Conservation (phyloP, 2,888 invertebrate genomes). For the Tipula confusa region DNA sequence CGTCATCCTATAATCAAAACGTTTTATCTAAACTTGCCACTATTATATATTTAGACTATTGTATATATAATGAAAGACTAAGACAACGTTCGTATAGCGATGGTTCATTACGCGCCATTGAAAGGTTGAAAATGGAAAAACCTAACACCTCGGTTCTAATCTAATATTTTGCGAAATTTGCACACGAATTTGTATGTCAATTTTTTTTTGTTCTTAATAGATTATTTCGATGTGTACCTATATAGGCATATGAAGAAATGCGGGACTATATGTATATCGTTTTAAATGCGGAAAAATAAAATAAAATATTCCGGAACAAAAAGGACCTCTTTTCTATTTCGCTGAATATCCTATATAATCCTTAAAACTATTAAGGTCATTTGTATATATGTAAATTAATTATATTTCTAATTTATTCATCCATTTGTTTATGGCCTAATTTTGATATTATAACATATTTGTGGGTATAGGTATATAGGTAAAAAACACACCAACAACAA, state of each 20-base stretch:
- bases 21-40: no score
- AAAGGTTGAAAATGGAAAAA: no score
- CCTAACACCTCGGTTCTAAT: no score
- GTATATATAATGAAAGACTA: no score
- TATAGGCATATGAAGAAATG: not conserved
- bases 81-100: no score
- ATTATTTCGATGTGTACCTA: not conserved
- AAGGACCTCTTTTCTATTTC: constrained; percentile 25
- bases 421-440: not conserved
- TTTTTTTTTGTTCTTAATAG: no score
- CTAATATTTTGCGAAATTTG: no score
- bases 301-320: not conserved
- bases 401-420: not conserved
- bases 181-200: no score
- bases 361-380: constrained; percentile 20
- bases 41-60: no score
- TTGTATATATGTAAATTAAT: not conserved
- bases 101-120: no score
- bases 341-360: not conserved
- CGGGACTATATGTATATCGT: not conserved
- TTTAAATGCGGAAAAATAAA: not conserved
- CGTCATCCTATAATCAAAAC: no score
- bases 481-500: constrained; percentile 4
- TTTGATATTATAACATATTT: not conserved
- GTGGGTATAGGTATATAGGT: not conserved